Percentiles rank a stretch among this genome's conserved stretches.
Evolutionary conservation across 2,888 invertebrate genomes (phyloP).

Genomic region (Molorchus minor): DNA sequence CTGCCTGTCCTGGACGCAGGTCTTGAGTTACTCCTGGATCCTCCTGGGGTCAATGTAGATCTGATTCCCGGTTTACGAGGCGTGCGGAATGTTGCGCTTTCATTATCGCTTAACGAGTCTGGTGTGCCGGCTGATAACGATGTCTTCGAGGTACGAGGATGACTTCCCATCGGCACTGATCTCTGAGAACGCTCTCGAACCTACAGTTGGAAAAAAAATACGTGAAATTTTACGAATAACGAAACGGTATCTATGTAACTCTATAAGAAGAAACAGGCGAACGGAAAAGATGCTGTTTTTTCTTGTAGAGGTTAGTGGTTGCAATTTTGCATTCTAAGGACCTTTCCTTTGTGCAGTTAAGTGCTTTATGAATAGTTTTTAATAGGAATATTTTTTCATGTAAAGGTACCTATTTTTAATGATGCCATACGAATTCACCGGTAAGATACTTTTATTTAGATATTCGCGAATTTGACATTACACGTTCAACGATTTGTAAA

Average conservation of each 20-base stretch:
- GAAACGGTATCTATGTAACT: background rate
- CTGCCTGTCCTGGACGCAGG: slow-evolving; percentile 88
- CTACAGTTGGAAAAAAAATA: slow-evolving; percentile 63
- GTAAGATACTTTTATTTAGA: no score
- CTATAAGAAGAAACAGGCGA: background rate
- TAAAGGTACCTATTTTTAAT: no score
- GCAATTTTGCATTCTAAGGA: background rate
- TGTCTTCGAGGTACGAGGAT: slow-evolving; percentile 76
- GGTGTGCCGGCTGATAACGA: slow-evolving; percentile 88
- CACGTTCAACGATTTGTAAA: no score
- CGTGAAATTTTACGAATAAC: background rate
- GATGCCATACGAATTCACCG: no score
- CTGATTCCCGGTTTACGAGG: slow-evolving; percentile 75
- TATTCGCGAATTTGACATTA: no score
- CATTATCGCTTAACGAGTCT: slow-evolving; percentile 88
- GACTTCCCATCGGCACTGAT: slow-evolving; percentile 84
- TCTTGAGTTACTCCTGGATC: slow-evolving; percentile 76
- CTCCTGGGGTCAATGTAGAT: slow-evolving; percentile 79
- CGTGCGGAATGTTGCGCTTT: slow-evolving; percentile 74
- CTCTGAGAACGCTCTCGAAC: slow-evolving; percentile 92
- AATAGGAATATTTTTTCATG: background rate
- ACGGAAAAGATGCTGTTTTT: background rate
- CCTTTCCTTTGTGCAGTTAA: slow-evolving; percentile 5
- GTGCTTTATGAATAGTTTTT: background rate
- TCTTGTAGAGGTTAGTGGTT: background rate